These are phyloP conservation scores for Raja brachyura DNA, from an alignment of 2,113 vertebrate species.

Conservation along the genomic window DNA sequence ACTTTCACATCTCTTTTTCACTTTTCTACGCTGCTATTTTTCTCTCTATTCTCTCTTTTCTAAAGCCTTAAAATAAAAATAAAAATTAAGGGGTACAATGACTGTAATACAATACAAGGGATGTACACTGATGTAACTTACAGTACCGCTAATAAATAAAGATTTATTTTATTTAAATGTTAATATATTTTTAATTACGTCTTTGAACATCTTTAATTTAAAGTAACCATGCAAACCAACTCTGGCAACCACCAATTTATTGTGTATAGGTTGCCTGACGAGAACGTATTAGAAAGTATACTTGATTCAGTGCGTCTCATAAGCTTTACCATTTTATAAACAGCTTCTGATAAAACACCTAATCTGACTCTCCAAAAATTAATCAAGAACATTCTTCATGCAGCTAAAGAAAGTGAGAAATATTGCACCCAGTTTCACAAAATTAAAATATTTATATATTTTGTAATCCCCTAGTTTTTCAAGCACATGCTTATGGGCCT, in stretches of 20 bases:
- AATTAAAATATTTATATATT: background rate
- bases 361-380: background rate
- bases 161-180: background rate
- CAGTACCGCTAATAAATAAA: no score
- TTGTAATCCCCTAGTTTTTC: background rate
- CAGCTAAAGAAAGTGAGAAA: background rate
- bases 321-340: background rate
- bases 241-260: background rate
- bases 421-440: background rate
- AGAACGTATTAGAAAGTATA: background rate
- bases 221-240: background rate
- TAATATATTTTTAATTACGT: background rate
- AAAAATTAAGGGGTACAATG: no score
- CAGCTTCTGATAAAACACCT: background rate
- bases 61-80: no score
- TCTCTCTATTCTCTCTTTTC: no score
- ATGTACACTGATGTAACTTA: no score
- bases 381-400: background rate
- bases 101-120: no score
- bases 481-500: no score
- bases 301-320: background rate
- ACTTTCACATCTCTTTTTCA: no score
- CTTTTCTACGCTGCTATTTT: no score
- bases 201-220: background rate
- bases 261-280: background rate